Conservation (phyloP, 1,140 invertebrate genomes). For the Drepana arcuata region DNA sequence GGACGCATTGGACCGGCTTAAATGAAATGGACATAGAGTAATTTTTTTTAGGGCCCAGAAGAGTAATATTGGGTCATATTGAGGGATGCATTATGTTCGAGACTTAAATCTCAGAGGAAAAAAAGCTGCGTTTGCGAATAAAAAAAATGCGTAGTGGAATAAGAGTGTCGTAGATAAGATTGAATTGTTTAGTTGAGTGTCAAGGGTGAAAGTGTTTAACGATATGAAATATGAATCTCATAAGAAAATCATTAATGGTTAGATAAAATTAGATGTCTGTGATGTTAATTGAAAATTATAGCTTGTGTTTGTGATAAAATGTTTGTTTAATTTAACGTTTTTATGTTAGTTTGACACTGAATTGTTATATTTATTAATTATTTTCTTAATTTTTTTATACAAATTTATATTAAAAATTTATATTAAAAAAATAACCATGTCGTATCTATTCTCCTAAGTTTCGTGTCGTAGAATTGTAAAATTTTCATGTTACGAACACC, state of each 20-base stretch:
- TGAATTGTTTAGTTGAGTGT: conserved; percentile 40
- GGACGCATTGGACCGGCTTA: background rate
- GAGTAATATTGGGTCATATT: background rate
- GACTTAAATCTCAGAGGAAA: no score
- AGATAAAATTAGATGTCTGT: conserved; percentile 55
- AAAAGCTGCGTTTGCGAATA: no score
- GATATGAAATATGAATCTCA: no score
- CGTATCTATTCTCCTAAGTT: no score
- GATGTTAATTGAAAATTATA: conserved; percentile 51
- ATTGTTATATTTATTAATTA: no score
- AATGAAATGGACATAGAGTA: background rate
- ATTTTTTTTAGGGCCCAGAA: background rate
- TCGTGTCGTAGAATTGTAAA: no score
- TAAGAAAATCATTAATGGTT: conserved; percentile 46
- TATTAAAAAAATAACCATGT: no score
- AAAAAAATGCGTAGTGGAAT: background rate
- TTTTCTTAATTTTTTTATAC: no score
- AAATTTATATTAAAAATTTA: no score
- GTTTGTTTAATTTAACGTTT: conserved; percentile 20
- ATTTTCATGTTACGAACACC: no score
- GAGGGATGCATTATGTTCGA: no score
- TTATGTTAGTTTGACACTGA: conserved; percentile 13
- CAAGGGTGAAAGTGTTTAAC: conserved; percentile 9
- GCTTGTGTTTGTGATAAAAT: conserved; percentile 38
- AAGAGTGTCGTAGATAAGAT: conserved; percentile 49